Base-by-base conservation (phyloP, 2,888 invertebrate species). In the Drosophila yooni region DNA sequence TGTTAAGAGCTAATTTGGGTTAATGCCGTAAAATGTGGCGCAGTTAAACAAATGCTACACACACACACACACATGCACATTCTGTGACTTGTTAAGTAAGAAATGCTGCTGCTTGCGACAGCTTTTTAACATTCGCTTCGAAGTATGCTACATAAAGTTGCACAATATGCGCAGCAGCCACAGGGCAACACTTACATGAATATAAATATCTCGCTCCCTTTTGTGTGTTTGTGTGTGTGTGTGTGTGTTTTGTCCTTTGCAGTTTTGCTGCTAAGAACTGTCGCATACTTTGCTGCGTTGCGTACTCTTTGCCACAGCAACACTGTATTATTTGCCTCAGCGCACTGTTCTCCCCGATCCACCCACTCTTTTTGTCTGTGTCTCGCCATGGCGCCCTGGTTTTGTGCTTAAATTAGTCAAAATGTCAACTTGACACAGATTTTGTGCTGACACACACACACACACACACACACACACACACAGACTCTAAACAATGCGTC, bases 1-100 rank as follows among this genome's bases (percentile, higher is more conserved):
- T 85, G 85, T 84, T 89, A 83, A 87, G 89, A 85, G 85, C 89
- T 85, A 85, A 85, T 85, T 85, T 89, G 85, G 85, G 85, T 76
- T 85, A 85, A 87, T 89, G 79, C 82, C 82, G 82, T 74, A 89
- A 85, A 87, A 87, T 89, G 85, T 82, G 84, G 82, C 77, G 82
- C 88, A 87, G 79, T 87, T 83, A 89, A 87, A 76, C 74, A 81
- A 83, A 87, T 79, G 63, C 53, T 51, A 31, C 33, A 63, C n/a
- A 62, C 25, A 65, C 25, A 53, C 33, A 40, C 27, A 27, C 25
- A 46, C 15, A 46, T 43, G 51, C 31, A 21, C 29, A 48, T 15
- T 27, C 27, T n/a, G n/a, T 29, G 27, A 38, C 29, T 51, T 25
- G 40, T 36, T 40, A 52, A 70, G 51, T 31, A 64, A 59, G 61